phyloP scores from a whole-genome alignment of 2,113 vertebrate species.

The Cichladusa arquata region DNA sequence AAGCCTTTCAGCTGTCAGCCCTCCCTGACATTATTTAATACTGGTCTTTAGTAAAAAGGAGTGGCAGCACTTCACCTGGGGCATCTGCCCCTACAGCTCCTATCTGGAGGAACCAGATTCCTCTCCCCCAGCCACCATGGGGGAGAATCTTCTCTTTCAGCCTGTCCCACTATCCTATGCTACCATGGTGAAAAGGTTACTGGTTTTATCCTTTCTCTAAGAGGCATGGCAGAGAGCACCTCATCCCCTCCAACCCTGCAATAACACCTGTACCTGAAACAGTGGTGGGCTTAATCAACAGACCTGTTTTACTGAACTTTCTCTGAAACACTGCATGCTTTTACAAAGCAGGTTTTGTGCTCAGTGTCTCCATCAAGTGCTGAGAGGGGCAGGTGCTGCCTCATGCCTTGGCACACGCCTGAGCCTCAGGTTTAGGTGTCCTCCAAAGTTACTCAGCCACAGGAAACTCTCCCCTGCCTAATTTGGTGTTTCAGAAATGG shows the following conservation, averaged over 20 bases:
- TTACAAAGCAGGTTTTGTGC: neutral
- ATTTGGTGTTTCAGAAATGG: neutral
- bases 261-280: neutral
- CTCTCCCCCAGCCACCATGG: neutral
- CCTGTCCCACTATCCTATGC: neutral
- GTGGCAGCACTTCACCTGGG: neutral
- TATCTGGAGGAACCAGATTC: neutral
- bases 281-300: neutral
- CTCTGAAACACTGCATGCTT: neutral
- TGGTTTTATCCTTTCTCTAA: neutral
- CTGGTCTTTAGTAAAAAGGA: neutral
- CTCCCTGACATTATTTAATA: neutral
- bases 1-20: neutral
- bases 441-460: neutral
- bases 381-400: neutral
- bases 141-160: neutral
- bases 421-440: neutral
- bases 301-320: neutral
- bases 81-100: neutral
- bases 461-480: neutral
- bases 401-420: neutral
- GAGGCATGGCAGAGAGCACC: neutral
- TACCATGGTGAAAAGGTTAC: neutral
- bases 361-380: rapidly evolving
- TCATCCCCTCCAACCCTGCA: neutral